Evolutionary conservation across 2,113 vertebrate species (phyloP), one percentile per base, ranked within the genome.

Genomic region (Phylloscopus trochilus): DNA sequence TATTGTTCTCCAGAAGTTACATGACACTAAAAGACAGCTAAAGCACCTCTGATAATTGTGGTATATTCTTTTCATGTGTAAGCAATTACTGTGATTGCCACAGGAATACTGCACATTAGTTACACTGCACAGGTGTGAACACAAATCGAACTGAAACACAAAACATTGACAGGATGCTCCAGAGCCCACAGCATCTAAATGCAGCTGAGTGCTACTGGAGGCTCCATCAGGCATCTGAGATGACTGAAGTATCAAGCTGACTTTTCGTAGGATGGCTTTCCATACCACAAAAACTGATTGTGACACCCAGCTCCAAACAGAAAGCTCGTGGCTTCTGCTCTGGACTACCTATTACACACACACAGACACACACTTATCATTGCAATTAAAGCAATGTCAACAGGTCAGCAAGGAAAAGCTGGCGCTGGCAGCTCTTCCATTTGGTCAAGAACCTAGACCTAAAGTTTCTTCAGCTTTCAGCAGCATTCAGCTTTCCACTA

Each of bases 221-320:
- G 30, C 13, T 52, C 56, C 8, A 5, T 3, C 2, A 51, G 27
- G 51, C 13, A 55, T 17, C 86, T 79, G 27, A 85, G 43, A 7
- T 6, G 26, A 59, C 15, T 47, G 13, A 70, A 69, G 37, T n/a
- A 22, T 67, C 51, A 39, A 66, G 55, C 18, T 46, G 2, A 4
- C 37, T 86, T 49, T 73, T 23, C 69, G 46, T 13, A 66, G 22
- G 37, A 41, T 1, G 3, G 18, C 6, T 11, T 12, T 31, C 33
- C 41, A 8, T 8, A 37, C 7, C 0, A 0, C 41, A 64, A 83
- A 88, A 73, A n/a, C 26, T n/a, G 15, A 27, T 2, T 3, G 0
- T 21, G 46, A 81, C 9, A 66, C 1, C 15, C 19, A 51, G 33
- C 44, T 33, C 66, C 69, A 77, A 67, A 72, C 0, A 41, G 56